A percentile compares a stretch with the other conserved stretches of the same genome.
phyloP scores from a whole-genome alignment of 1,140 invertebrate species.

The Cryptotermes secundus region DNA sequence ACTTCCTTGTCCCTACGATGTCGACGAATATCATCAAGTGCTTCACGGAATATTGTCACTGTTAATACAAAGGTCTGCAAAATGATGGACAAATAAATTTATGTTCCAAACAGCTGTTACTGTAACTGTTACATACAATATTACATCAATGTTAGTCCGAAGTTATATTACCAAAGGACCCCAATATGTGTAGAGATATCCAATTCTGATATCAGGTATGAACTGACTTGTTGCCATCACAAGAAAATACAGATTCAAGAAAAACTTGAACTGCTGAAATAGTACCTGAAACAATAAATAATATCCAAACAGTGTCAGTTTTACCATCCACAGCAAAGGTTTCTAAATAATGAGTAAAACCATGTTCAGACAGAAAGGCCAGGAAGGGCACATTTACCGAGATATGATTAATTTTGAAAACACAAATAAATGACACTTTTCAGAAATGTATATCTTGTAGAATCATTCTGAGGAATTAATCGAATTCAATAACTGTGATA shows the following conservation, averaged over 20 bases:
- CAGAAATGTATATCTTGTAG: too few relatives aligned
- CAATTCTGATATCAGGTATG: constrained; percentile 93
- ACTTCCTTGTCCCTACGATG: constrained; percentile 92
- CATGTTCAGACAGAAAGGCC: too few relatives aligned
- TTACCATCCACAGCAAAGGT: too few relatives aligned
- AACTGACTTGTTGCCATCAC: constrained; percentile 98
- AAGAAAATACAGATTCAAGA: constrained; percentile 97
- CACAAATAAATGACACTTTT: too few relatives aligned
- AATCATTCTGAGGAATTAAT: too few relatives aligned
- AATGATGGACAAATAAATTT: constrained; percentile 37
- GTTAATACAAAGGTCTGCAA: constrained; percentile 88
- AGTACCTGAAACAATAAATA: constrained; percentile 66
- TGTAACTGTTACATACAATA: too few relatives aligned
- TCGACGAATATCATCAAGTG: constrained; percentile 92
- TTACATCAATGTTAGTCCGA: too few relatives aligned
- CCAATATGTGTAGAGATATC: constrained; percentile 99
- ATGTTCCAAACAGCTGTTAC: neutral
- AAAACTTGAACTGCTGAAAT: constrained; percentile 99
- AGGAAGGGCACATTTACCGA: too few relatives aligned
- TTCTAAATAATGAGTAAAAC: too few relatives aligned
- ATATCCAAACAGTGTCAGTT: neutral
- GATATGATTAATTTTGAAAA: too few relatives aligned
- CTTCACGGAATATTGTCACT: constrained; percentile 95
- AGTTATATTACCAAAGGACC: constrained; percentile 74
- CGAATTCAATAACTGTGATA: too few relatives aligned